These are phyloP conservation scores for Vireo altiloquus DNA, from an alignment of 2,113 vertebrate species.

Conservation along the genomic window DNA sequence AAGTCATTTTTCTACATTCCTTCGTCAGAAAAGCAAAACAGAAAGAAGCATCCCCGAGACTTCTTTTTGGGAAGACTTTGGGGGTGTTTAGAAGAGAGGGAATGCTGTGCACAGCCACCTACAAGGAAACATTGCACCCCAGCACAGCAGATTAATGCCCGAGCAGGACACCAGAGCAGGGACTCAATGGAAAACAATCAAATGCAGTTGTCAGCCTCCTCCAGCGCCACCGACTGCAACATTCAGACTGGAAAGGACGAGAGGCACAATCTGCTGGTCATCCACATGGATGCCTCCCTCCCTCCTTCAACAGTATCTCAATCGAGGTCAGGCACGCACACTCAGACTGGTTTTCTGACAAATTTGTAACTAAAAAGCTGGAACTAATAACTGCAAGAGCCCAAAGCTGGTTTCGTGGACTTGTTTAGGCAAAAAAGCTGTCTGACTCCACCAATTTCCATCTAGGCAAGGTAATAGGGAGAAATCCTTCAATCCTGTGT, in stretches of 20 bases:
- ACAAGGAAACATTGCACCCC: not conserved
- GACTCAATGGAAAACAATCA: not conserved
- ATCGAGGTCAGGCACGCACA: not conserved
- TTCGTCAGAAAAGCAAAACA: not conserved
- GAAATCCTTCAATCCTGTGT: not conserved
- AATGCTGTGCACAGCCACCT: not conserved
- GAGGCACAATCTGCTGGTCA: not conserved
- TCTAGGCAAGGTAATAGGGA: not conserved
- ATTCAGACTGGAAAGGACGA: accelerated
- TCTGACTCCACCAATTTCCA: not conserved
- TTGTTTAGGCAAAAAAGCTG: slow-evolving; percentile 21
- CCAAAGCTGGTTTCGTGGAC: not conserved
- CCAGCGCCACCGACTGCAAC: not conserved
- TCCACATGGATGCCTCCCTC: not conserved
- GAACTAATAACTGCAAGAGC: slow-evolving; percentile 22
- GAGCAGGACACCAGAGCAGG: accelerated
- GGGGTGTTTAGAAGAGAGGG: not conserved
- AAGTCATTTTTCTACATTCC: not conserved
- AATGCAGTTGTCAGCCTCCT: not conserved
- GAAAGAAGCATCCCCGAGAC: accelerated
- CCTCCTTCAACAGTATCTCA: not conserved
- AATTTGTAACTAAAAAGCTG: slow-evolving; percentile 37
- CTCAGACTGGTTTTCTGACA: not conserved
- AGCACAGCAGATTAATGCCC: accelerated
- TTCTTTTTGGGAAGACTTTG: accelerated